phyloP scores from a whole-genome alignment of 2,888 invertebrate genomes.

The Nephrotoma flavescens region DNA sequence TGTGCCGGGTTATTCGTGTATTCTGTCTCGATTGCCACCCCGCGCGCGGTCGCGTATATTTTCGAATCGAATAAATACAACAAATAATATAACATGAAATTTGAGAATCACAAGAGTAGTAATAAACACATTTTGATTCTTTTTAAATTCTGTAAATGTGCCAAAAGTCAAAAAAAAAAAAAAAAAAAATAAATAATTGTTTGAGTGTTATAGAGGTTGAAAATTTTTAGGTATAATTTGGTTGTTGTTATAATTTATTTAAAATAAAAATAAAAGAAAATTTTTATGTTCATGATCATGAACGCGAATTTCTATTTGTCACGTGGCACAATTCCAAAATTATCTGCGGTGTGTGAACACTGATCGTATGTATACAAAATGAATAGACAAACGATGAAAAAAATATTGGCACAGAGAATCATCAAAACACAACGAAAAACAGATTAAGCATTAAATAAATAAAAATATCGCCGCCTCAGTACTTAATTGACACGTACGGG shows the following conservation, averaged over 20 bases:
- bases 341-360: neutral
- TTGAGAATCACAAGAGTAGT: neutral
- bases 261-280: neutral
- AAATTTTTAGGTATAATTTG: neutral
- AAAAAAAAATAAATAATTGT: neutral
- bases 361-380: neutral
- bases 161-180: neutral
- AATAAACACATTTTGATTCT: neutral
- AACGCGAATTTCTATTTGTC: neutral
- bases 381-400: neutral
- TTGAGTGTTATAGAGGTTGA: neutral
- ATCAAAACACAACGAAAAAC: no score
- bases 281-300: neutral
- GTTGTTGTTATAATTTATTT: neutral
- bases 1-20: neutral
- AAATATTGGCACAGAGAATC: neutral
- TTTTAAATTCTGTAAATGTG: neutral
- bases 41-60: neutral
- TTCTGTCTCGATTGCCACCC: neutral
- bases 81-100: neutral
- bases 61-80: neutral
- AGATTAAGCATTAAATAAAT: no score
- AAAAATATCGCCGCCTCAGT: no score
- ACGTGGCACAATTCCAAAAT: neutral
- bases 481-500: no score